Conservation (phyloP, 2,888 invertebrate genomes). For the Elaeidobius kamerunicus region DNA sequence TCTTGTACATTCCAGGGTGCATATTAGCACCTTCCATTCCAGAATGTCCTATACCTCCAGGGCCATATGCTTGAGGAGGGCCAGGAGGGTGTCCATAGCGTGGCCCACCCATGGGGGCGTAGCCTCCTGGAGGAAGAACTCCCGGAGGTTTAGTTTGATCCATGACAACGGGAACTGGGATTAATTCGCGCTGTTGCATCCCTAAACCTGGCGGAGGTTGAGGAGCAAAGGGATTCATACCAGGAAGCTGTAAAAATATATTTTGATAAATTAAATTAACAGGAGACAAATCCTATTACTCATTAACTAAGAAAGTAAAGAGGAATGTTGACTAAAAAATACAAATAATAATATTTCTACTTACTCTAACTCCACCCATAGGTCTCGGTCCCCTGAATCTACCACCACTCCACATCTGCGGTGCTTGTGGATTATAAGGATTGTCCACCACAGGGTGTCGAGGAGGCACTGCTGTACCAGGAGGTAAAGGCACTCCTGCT, state of each 20-base stretch:
- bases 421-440: slow-evolving; percentile 48
- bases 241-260: slow-evolving; percentile 30
- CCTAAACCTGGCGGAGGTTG: slow-evolving; percentile 21
- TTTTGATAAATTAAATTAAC: no score
- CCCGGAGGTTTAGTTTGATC: slow-evolving; percentile 33
- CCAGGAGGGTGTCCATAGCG: slow-evolving; percentile 20
- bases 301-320: slow-evolving; percentile 1
- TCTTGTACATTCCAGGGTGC: slow-evolving; percentile 40
- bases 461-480: slow-evolving; percentile 42
- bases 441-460: slow-evolving; percentile 39
- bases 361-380: slow-evolving; percentile 41
- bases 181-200: slow-evolving; percentile 60
- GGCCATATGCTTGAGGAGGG: slow-evolving; percentile 25
- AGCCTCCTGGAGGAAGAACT: slow-evolving; percentile 38
- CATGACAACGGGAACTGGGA: slow-evolving; percentile 71
- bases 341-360: slow-evolving; percentile 19
- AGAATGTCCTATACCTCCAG: slow-evolving; percentile 9
- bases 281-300: no score
- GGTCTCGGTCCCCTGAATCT: slow-evolving; percentile 45
- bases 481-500: slow-evolving; percentile 44
- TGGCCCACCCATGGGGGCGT: slow-evolving; percentile 11
- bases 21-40: slow-evolving; percentile 21
- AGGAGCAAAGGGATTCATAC: slow-evolving; percentile 23
- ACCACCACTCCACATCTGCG: slow-evolving; percentile 46
- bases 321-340: not conserved